phyloP scores from a whole-genome alignment of 2,888 invertebrate species.

The Lithosia quadra region DNA sequence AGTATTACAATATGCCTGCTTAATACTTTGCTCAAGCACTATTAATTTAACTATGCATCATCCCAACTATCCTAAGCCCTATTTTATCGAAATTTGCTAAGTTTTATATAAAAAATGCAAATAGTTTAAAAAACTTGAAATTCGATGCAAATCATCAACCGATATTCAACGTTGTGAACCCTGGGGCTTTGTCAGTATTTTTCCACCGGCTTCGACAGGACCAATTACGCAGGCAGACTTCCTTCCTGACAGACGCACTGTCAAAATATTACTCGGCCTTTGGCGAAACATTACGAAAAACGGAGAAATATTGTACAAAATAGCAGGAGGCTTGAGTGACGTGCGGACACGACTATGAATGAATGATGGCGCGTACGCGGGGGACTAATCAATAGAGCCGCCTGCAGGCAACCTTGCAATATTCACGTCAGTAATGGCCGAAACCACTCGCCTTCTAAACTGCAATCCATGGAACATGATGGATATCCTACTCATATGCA shows the following conservation, averaged over 20 bases:
- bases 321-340: conserved; percentile 61
- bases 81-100: neutral
- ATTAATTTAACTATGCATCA: no score
- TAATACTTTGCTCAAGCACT: no score
- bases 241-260: conserved; percentile 75
- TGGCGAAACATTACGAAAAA: conserved; percentile 68
- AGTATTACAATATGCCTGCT: no score
- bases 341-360: conserved; percentile 72
- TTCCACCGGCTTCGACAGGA: conserved; percentile 64
- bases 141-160: conserved; percentile 57
- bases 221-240: conserved; percentile 75
- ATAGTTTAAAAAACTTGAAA: neutral
- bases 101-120: no score
- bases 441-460: conserved; percentile 57
- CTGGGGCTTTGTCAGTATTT: conserved; percentile 61
- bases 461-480: conserved; percentile 32
- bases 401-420: conserved; percentile 61
- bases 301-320: conserved; percentile 49
- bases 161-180: conserved; percentile 54
- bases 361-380: conserved; percentile 70
- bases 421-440: conserved; percentile 67
- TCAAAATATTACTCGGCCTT: conserved; percentile 74
- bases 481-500: no score
- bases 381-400: conserved; percentile 68
- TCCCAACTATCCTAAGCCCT: no score